These are phyloP conservation scores for Lacerta viridis DNA, from an alignment of 2,797 vertebrate species.

Conservation along the genomic window DNA sequence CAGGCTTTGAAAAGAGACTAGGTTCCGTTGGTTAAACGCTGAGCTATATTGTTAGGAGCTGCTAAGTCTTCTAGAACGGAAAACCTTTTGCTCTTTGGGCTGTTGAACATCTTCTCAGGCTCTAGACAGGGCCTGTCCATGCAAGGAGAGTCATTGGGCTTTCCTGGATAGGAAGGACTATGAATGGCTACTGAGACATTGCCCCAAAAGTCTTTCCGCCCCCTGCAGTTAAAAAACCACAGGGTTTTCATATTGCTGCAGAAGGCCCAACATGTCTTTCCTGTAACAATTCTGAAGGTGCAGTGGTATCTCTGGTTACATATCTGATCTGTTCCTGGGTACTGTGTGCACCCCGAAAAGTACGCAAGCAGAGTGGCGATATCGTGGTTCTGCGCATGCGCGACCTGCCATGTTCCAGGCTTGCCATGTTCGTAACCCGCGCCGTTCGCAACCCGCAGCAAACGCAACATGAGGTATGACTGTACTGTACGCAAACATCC, in stretches of 20 bases:
- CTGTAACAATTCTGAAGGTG: background rate
- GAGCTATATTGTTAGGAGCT: background rate
- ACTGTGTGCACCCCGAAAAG: no score
- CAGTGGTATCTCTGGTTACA: no score
- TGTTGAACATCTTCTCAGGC: background rate
- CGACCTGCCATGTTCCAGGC: no score
- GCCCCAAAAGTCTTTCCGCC: background rate
- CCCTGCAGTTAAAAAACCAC: no score
- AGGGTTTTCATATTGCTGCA: background rate
- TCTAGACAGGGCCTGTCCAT: background rate
- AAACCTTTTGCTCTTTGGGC: no score
- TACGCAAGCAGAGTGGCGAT: no score
- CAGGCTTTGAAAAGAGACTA: background rate
- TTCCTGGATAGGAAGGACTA: background rate
- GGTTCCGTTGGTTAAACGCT: background rate
- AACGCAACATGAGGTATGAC: no score
- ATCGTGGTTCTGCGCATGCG: no score
- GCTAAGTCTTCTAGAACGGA: background rate
- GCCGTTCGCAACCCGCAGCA: no score
- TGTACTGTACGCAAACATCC: background rate
- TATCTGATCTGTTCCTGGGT: no score
- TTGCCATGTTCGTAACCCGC: no score
- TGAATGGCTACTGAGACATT: background rate
- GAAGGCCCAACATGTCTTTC: background rate
- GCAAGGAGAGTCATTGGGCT: background rate